Evolutionary conservation across 2,888 invertebrate species (phyloP), one percentile per base, ranked within the genome.

Genomic region (Lasioglossum calceatum): DNA sequence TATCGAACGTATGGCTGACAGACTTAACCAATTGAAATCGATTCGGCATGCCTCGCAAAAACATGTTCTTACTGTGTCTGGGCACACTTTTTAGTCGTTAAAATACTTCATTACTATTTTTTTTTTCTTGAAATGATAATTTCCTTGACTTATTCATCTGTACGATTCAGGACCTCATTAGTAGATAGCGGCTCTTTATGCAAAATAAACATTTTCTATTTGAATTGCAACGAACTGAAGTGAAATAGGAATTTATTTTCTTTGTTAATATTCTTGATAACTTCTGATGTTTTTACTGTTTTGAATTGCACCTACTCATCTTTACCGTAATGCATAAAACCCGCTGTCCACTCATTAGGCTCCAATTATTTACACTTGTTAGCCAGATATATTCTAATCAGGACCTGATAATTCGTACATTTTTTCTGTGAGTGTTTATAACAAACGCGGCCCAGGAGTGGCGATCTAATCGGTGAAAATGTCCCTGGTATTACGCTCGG

Each of bases 401-500:
- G 47, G 2, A 12, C 42, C 42, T 12, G 42, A 12, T 42, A 42
- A 42, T 42, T 42, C 12, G 2, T 42, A 42, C 12, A 12, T 44
- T 44, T 44, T 14, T 44, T 44, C 14, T 14, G 44, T 5, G 23
- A 12, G 19, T 23, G 39, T 72, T 71, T 78, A n/a, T 36, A 70
- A 54, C 32, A 74, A 76, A 80, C 19, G 14, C 2, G 2, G 0
- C 2, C 14, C 23, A 16, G 36, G 42, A 50, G 7, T 14, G 54
- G n/a, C 16, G 54, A 19, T 16, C 27, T 42, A 58, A 70, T 64
- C 61, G 50, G 19, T 36, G 7, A 39, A 61, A 70, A 54, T 4
- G 61, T 71, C 71, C n/a, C 14, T n/a, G 39, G 50, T 8, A 32
- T 84, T 73, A 44, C 64, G 58, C 36, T 32, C n/a, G 39, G 67